Conservation (phyloP, 2,888 invertebrate genomes). For the Nomada fucata region DNA sequence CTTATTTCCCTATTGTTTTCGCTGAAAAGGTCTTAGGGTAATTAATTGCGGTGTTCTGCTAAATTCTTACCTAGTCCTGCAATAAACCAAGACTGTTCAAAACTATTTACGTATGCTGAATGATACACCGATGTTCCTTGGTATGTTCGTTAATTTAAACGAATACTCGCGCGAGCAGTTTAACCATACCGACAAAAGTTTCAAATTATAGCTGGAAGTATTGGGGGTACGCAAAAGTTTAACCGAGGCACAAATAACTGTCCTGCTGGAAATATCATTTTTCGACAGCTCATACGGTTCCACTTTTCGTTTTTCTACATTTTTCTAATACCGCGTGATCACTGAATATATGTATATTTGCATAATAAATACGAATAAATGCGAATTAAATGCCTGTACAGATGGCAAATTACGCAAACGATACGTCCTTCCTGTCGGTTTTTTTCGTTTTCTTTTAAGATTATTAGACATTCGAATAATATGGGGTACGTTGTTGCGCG, state of each 20-base stretch:
- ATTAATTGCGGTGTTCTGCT: background rate
- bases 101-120: background rate
- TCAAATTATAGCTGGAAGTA: too few relatives aligned
- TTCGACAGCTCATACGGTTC: too few relatives aligned
- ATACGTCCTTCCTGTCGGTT: background rate
- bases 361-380: background rate
- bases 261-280: too few relatives aligned
- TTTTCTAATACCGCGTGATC: too few relatives aligned
- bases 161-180: background rate
- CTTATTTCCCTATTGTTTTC: constrained; percentile 2
- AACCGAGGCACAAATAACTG: too few relatives aligned
- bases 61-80: background rate
- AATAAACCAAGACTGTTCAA: background rate
- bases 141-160: background rate
- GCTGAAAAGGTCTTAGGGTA: background rate
- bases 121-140: background rate
- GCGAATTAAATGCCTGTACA: background rate
- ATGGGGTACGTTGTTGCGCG: constrained; percentile 1
- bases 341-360: background rate
- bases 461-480: background rate
- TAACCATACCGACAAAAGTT: too few relatives aligned
- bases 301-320: too few relatives aligned
- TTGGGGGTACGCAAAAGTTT: too few relatives aligned
- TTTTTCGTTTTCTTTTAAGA: background rate
- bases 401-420: background rate